Evolutionary conservation across 1,140 invertebrate genomes (phyloP).

Genomic region (Venturia canescens): DNA sequence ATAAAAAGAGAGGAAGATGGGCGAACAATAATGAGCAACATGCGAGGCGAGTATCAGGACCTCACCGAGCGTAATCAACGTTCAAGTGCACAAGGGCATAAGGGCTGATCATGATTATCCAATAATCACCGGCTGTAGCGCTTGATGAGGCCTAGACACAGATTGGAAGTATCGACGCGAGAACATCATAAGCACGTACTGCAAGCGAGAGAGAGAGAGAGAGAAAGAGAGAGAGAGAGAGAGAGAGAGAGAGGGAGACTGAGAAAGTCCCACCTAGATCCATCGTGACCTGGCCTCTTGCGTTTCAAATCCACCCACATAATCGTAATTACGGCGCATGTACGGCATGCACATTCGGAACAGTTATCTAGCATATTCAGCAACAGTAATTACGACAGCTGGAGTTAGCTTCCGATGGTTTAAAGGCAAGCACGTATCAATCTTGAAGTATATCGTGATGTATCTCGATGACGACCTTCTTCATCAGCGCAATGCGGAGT

Average conservation of each 20-base stretch:
- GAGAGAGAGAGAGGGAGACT: background rate
- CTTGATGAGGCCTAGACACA: constrained; percentile 41
- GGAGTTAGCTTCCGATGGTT: background rate
- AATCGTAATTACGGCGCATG: constrained; percentile 26
- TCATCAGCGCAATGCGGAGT: background rate
- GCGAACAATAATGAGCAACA: constrained; percentile 6
- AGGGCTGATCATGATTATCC: constrained; percentile 40
- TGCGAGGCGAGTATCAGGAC: background rate
- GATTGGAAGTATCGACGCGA: background rate
- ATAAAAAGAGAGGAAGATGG: background rate
- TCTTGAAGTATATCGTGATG: background rate
- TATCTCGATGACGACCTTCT: background rate
- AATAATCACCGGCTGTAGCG: constrained; percentile 49
- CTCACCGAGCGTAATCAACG: constrained; percentile 21
- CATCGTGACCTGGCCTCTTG: background rate
- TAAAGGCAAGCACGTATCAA: background rate
- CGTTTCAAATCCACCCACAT: constrained; percentile 7
- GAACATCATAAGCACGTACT: background rate
- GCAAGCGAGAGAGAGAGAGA: background rate
- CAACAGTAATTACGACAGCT: constrained; percentile 13
- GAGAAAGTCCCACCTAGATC: background rate
- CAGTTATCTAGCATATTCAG: background rate
- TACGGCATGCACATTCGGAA: constrained; percentile 1
- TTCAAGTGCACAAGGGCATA: background rate
- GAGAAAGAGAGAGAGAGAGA: background rate